phyloP scores from a whole-genome alignment of 2,113 vertebrate species.

The Ranitomeya variabilis region DNA sequence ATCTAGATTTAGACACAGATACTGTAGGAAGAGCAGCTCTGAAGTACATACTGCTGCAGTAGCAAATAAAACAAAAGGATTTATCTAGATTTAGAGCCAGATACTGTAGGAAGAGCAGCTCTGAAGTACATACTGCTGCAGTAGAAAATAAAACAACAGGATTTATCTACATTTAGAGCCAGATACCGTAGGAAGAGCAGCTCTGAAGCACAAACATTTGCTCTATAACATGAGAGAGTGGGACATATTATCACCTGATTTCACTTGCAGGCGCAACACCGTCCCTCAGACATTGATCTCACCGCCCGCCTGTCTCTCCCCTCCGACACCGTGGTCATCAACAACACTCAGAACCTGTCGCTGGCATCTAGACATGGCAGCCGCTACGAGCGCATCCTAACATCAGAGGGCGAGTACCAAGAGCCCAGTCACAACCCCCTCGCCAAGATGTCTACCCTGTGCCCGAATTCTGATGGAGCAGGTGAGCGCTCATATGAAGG shows the following conservation, averaged over 20 bases:
- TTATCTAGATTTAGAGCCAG: too few relatives aligned
- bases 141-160: too few relatives aligned
- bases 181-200: too few relatives aligned
- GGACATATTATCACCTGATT: not conserved
- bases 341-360: constrained; percentile 79
- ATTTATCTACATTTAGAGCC: too few relatives aligned
- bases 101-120: too few relatives aligned
- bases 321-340: constrained; percentile 88
- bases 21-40: too few relatives aligned
- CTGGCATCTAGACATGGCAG: constrained; percentile 70
- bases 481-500: constrained; percentile 67
- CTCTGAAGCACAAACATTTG: not conserved
- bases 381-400: constrained; percentile 85
- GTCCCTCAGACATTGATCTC: constrained; percentile 85
- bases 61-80: too few relatives aligned
- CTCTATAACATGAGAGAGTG: not conserved
- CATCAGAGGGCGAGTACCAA: constrained; percentile 81
- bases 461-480: constrained; percentile 71
- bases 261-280: constrained; percentile 78
- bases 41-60: too few relatives aligned
- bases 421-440: constrained; percentile 80
- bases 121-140: too few relatives aligned
- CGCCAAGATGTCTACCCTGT: constrained; percentile 73
- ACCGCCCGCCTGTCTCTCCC: constrained; percentile 87
- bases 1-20: too few relatives aligned